These are phyloP conservation scores for Phytoseiulus persimilis DNA, from an alignment of 2,888 invertebrate genomes.

Conservation along the genomic window DNA sequence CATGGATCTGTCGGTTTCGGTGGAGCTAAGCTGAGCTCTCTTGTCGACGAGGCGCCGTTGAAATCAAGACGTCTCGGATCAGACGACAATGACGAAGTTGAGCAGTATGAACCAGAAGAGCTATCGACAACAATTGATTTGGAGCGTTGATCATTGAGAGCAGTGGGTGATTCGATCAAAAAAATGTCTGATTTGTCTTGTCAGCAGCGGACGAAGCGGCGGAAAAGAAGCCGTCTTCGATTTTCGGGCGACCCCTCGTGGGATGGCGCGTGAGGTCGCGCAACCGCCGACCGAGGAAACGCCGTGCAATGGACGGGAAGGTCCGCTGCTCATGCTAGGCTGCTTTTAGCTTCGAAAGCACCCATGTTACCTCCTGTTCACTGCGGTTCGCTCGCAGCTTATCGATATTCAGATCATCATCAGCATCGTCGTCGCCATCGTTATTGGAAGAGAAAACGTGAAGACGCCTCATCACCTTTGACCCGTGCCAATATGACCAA, in stretches of 20 bases:
- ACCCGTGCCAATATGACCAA: background rate
- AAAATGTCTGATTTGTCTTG: background rate
- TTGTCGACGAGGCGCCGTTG: background rate
- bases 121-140: background rate
- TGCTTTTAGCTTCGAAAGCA: background rate
- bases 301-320: background rate
- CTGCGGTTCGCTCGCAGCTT: background rate
- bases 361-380: background rate
- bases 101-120: background rate
- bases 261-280: background rate
- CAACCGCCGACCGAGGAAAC: background rate
- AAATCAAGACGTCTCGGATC: background rate
- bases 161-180: background rate
- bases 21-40: background rate
- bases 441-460: background rate
- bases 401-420: constrained; percentile 5
- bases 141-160: background rate
- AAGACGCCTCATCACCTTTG: background rate
- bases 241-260: background rate
- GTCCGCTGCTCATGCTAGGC: too few species aligned
- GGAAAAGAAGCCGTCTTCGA: background rate
- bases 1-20: too few species aligned
- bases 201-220: background rate
- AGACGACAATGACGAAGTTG: background rate
- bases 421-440: background rate